These are phyloP conservation scores for Sipha maydis DNA, from an alignment of 2,888 invertebrate genomes.

Conservation along the genomic window DNA sequence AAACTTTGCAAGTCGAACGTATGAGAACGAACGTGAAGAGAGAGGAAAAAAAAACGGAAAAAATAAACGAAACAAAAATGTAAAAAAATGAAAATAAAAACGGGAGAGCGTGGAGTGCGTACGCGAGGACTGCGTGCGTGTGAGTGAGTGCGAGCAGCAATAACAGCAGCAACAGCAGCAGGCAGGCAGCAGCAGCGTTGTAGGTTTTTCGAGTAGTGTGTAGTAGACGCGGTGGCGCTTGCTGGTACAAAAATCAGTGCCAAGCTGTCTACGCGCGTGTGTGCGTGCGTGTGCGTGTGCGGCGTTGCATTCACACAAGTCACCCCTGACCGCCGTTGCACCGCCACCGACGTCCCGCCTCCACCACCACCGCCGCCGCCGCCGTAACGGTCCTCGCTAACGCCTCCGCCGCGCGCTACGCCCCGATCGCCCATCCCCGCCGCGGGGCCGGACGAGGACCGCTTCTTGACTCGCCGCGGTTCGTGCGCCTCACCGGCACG, in stretches of 20 bases:
- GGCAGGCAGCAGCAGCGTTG: conserved; percentile 33
- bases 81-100: not conserved
- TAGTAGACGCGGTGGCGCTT: conserved; percentile 62
- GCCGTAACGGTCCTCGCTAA: not conserved
- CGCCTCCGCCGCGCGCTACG: not conserved
- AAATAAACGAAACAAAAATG: not conserved
- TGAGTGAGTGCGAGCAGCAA: not conserved
- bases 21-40: not conserved
- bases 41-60: not conserved
- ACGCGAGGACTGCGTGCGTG: conserved; percentile 46
- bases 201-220: conserved; percentile 55
- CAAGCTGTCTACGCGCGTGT: conserved; percentile 57
- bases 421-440: conserved; percentile 27
- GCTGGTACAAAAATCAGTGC: conserved; percentile 61
- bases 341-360: not conserved
- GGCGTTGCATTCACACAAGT: conserved; percentile 62
- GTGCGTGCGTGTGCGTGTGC: conserved; percentile 44
- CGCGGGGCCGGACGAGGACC: conserved; percentile 30
- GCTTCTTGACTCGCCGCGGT: conserved; percentile 58
- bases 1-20: not conserved
- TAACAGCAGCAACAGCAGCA: not conserved
- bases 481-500: conserved; percentile 56
- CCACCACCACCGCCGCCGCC: not conserved
- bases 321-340: conserved; percentile 43
- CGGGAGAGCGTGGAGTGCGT: conserved; percentile 5